Evolutionary conservation across 1,140 invertebrate species (phyloP), one percentile per base, ranked within the genome.

Genomic region (Harpegnathos saltator): DNA sequence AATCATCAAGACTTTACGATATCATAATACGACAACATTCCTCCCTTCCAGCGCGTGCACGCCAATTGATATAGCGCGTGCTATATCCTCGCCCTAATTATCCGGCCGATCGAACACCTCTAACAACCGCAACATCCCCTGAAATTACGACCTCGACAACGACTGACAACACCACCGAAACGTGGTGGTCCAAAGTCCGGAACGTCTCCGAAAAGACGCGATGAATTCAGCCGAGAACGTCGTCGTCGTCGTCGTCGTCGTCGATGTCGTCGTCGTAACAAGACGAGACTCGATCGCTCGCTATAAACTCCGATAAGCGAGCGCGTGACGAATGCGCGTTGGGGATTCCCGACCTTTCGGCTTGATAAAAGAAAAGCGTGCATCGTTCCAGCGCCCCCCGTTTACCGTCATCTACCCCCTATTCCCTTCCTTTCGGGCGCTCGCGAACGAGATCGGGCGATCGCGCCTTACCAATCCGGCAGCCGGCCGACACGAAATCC

Each of bases 401-500:
- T 11, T 44, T 44, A 44, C 38, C 48, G 44, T 75, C 52, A 5
- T 24, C 19, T n/a, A 7, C 7, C 48, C 56, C 3, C 12, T 50
- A 5, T n/a, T 22, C 24, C 14, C 56, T 54, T 66, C 26, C n/a
- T 33, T 44, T 19, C 26, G 9, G 17, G 24, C 14, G n/a, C 62
- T 44, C 29, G 38, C 26, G 52, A 26, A 50, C 52, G 73, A 77
- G 72, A 87, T 86, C 72, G 61, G 58, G 50, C 56, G 74, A 83
- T 84, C 63, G 62, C 69, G 58, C 54, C 77, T 56, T 22, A 82
- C 48, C 38, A 12, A 68, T 65, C 15, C 15, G 56, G 50, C 29
- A 54, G 24, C 66, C 78, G 78, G 78, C 68, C 68, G 84, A 85
- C 83, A 73, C 75, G 82, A 93, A 93, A 92, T 92, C 92, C 91